phyloP scores from a whole-genome alignment of 2,113 vertebrate genomes.

The Pelvicachromis taeniatus region DNA sequence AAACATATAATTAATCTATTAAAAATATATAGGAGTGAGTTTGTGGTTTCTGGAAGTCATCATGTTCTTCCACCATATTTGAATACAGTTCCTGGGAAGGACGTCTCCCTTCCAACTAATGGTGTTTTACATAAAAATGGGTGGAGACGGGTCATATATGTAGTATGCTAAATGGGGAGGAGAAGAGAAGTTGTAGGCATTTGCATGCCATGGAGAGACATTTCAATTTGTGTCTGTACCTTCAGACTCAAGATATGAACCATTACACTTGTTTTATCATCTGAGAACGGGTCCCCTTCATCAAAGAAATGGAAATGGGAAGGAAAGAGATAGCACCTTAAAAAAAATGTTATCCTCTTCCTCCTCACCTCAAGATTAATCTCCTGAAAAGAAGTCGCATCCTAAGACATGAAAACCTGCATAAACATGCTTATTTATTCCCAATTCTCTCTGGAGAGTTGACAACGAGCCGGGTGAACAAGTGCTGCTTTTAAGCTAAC shows the following conservation, averaged over 20 bases:
- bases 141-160: neutral
- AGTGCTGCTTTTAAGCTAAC: neutral
- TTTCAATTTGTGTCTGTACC: too few species aligned
- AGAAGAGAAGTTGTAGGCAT: neutral
- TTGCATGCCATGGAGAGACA: too few species aligned
- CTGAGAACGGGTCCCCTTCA: neutral
- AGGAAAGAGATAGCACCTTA: neutral
- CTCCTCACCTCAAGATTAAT: neutral
- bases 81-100: too few species aligned
- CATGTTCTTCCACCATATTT: neutral
- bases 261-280: neutral
- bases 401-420: neutral
- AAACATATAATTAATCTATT: neutral
- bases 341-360: neutral
- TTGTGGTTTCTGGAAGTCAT: neutral
- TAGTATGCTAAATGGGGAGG: neutral
- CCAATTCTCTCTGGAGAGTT: neutral
- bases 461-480: neutral
- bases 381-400: neutral
- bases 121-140: neutral
- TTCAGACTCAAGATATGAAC: too few species aligned
- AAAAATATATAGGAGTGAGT: neutral
- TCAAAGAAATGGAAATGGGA: neutral
- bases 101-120: neutral
- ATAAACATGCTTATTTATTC: neutral